phyloP scores from a whole-genome alignment of 2,888 invertebrate species.

The Hipparchia sbordonii region DNA sequence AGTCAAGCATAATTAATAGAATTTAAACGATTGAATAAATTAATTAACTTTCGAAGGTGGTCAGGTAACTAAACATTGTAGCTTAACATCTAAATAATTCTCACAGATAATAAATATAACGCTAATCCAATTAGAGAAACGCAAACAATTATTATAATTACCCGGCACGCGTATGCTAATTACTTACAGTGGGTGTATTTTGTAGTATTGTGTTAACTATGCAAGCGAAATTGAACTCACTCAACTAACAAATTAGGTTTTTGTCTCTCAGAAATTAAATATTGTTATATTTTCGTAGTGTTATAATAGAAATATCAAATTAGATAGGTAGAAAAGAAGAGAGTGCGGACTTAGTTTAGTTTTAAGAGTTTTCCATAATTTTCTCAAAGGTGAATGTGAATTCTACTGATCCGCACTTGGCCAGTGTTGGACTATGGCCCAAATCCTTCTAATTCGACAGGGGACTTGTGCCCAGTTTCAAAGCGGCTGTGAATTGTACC shows the following conservation, averaged over 20 bases:
- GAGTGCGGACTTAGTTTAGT: too few relatives aligned
- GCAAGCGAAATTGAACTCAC: conserved; percentile 9
- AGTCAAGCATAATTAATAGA: too few relatives aligned
- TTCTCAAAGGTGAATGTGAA: too few relatives aligned
- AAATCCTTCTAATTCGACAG: too few relatives aligned
- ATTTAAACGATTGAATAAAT: neutral
- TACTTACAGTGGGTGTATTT: conserved; percentile 35
- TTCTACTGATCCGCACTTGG: too few relatives aligned
- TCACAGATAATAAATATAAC: conserved; percentile 35
- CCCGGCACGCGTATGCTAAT: conserved; percentile 43
- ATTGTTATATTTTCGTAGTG: neutral
- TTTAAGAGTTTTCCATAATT: too few relatives aligned
- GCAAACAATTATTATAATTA: conserved; percentile 49
- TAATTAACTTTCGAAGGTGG: neutral
- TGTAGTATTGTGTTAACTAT: neutral
- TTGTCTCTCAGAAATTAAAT: neutral
- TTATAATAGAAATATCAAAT: neutral
- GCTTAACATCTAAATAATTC: conserved; percentile 7
- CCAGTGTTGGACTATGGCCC: too few relatives aligned
- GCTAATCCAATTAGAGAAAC: conserved; percentile 47
- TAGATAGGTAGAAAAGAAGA: neutral
- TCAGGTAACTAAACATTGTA: conserved; percentile 5
- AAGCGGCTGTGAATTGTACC: too few relatives aligned
- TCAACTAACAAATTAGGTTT: neutral
- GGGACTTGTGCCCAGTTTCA: too few relatives aligned